Conservation (phyloP, 2,888 invertebrate species). For the Leuctra nigra region DNA sequence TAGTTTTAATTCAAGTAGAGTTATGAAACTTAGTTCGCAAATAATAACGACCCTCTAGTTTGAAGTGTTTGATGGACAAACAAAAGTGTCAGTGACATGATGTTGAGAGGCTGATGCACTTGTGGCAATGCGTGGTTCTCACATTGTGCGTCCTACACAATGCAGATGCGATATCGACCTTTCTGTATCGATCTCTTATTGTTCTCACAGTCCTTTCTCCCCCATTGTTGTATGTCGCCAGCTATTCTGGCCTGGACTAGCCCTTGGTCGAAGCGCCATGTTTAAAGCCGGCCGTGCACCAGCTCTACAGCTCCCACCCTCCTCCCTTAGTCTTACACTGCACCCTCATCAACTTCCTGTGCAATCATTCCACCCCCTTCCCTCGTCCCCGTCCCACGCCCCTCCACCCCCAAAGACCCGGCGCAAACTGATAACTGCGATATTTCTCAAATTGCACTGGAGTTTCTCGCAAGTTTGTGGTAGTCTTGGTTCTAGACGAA, state of each 20-base stretch:
- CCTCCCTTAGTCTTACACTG: background rate
- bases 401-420: background rate
- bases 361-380: background rate
- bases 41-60: too few relatives aligned
- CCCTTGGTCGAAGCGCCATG: background rate
- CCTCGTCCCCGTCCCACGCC: background rate
- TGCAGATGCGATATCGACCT: background rate
- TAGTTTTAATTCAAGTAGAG: too few relatives aligned
- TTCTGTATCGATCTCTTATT: constrained; percentile 12
- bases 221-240: background rate
- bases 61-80: too few relatives aligned
- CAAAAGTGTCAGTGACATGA: too few relatives aligned
- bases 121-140: too few relatives aligned
- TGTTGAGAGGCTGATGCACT: too few relatives aligned
- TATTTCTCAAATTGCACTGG: background rate
- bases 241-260: background rate
- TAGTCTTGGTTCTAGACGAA: too few relatives aligned
- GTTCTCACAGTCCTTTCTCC: background rate
- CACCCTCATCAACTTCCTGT: background rate
- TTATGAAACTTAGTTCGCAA: too few relatives aligned
- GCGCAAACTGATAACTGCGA: constrained; percentile 8
- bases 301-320: background rate
- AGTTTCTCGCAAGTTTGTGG: too few relatives aligned
- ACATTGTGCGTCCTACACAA: background rate
- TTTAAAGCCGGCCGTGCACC: constrained; percentile 2